Percentiles rank a stretch among this genome's conserved stretches.
phyloP scores from a whole-genome alignment of 2,888 invertebrate species.

The Phaonia tiefii region DNA sequence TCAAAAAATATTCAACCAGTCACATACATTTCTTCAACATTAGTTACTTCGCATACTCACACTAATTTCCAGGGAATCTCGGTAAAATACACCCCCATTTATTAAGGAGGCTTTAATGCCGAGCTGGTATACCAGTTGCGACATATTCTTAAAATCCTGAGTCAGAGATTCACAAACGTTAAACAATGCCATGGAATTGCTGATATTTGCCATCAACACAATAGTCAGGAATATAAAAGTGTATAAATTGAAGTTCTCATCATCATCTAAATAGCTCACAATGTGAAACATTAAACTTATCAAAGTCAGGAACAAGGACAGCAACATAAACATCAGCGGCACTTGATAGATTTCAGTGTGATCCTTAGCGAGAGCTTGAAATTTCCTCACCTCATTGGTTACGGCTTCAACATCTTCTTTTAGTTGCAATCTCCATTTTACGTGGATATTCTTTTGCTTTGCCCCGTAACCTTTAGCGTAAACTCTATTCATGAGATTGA shows the following conservation, averaged over 20 bases:
- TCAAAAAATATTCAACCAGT: not conserved
- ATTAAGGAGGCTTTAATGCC: conserved; percentile 28
- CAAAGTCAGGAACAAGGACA: conserved; percentile 66
- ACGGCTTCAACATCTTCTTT: conserved; percentile 62
- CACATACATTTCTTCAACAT: not conserved
- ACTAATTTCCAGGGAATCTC: conserved; percentile 24
- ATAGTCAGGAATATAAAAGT: not conserved
- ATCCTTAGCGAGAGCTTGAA: conserved; percentile 61
- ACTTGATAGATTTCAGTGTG: conserved; percentile 60
- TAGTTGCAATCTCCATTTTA: conserved; percentile 65
- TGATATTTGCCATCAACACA: conserved; percentile 52
- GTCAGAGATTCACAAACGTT: conserved; percentile 63
- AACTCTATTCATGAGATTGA: conserved; percentile 37
- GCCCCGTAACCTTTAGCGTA: not conserved
- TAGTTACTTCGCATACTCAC: conserved; percentile 36
- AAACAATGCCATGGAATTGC: conserved; percentile 63
- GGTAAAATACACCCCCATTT: not conserved
- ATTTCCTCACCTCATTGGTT: conserved; percentile 39
- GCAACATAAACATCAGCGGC: conserved; percentile 68
- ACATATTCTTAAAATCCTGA: not conserved
- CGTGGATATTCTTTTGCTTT: not conserved
- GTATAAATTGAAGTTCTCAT: not conserved
- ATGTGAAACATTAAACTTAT: conserved; percentile 67
- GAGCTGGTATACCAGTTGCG: conserved; percentile 15
- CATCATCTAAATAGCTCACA: conserved; percentile 49